A percentile compares a stretch with the other conserved stretches of the same genome.
Evolutionary conservation across 2,888 invertebrate genomes (phyloP).

Genomic region (Dryobota labecula): DNA sequence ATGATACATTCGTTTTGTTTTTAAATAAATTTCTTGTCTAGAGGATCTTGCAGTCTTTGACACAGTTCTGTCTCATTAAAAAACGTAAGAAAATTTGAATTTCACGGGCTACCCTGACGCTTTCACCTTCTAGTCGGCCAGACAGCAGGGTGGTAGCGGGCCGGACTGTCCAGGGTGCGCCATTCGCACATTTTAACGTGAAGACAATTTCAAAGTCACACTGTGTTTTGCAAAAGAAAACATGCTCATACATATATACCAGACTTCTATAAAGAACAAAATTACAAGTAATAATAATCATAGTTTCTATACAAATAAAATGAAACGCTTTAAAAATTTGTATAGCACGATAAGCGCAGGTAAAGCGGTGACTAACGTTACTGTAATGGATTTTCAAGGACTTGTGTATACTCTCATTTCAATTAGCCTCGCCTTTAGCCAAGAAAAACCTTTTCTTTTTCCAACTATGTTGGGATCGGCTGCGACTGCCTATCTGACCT

Average conservation of each 20-base stretch:
- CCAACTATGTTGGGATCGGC: background rate
- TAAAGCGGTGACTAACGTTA: constrained; percentile 19
- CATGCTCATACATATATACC: background rate
- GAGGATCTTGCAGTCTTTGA: background rate
- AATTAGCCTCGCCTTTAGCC: background rate
- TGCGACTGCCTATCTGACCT: background rate
- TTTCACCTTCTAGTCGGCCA: background rate
- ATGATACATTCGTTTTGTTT: background rate
- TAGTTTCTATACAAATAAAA: constrained; percentile 36
- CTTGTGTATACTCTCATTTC: background rate
- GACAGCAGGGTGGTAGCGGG: background rate
- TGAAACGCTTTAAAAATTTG: constrained; percentile 30
- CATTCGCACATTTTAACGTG: background rate
- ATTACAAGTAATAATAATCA: constrained; percentile 8
- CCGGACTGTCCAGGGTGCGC: too few relatives aligned
- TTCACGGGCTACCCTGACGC: too few relatives aligned
- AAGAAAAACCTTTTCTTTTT: background rate
- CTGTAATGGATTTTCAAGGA: constrained; percentile 33
- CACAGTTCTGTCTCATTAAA: background rate
- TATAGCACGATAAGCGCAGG: constrained; percentile 33
- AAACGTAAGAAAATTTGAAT: too few relatives aligned
- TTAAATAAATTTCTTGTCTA: background rate
- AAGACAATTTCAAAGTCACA: background rate
- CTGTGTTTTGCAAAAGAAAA: constrained; percentile 13
- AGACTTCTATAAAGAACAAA: constrained; percentile 7